Evolutionary conservation across 1,140 invertebrate genomes (phyloP).

Genomic region (Elymnias hypermnestra): DNA sequence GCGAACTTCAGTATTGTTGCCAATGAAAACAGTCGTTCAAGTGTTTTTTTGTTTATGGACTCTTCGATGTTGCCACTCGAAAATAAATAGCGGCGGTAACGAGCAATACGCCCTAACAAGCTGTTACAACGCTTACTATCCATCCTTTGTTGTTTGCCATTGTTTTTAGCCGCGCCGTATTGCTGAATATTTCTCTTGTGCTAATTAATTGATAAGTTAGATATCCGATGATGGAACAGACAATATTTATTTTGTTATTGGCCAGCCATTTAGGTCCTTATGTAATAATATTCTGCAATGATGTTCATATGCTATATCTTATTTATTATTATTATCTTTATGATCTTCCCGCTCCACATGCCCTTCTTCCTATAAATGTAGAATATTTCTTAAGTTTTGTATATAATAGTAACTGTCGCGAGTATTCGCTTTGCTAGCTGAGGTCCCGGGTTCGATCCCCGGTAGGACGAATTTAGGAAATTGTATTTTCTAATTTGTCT

Average conservation of each 20-base stretch:
- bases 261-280: background rate
- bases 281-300: too few relatives aligned
- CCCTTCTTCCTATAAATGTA: too few relatives aligned
- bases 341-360: too few relatives aligned
- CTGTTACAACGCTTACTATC: slow-evolving; percentile 49
- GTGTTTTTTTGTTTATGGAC: slow-evolving; percentile 74
- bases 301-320: background rate
- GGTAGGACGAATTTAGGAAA: too few relatives aligned
- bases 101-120: slow-evolving; percentile 70
- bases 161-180: slow-evolving; percentile 27
- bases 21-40: slow-evolving; percentile 69
- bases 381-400: too few relatives aligned
- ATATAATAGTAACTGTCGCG: too few relatives aligned
- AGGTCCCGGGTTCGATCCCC: too few relatives aligned
- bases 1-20: slow-evolving; percentile 61
- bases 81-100: slow-evolving; percentile 70
- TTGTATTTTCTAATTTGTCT: too few relatives aligned
- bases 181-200: slow-evolving; percentile 32
- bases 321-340: background rate
- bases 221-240: background rate
- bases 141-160: slow-evolving; percentile 47
- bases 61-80: slow-evolving; percentile 71
- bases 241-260: background rate
- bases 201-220: slow-evolving; percentile 13
- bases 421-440: too few relatives aligned